phyloP scores from a whole-genome alignment of 2,113 vertebrate genomes.

The Amphiprion percula region DNA sequence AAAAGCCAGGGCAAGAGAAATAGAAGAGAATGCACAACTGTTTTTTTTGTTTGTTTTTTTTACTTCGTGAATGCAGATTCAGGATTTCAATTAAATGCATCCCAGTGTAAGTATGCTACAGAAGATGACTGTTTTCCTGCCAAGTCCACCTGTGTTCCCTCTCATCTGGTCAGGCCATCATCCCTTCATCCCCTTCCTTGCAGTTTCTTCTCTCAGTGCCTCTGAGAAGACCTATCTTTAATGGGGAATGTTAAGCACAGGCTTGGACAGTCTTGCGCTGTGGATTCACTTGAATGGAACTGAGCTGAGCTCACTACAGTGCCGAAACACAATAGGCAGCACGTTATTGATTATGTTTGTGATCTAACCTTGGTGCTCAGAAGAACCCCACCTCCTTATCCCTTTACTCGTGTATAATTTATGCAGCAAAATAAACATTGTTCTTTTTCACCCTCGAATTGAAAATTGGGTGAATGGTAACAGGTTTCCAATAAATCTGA shows the following conservation, averaged over 20 bases:
- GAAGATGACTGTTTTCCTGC: slow-evolving; percentile 51
- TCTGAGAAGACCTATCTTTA: slow-evolving; percentile 39
- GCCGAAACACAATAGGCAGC: slow-evolving; percentile 63
- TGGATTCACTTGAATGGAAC: slow-evolving; percentile 51
- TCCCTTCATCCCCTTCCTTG: slow-evolving; percentile 23
- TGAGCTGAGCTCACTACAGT: slow-evolving; percentile 49
- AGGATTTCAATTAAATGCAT: neutral
- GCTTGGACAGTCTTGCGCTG: neutral
- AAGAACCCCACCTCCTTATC: neutral
- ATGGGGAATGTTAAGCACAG: slow-evolving; percentile 48
- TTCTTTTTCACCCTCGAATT: slow-evolving; percentile 10
- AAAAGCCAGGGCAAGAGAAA: neutral
- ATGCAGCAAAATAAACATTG: slow-evolving; percentile 17
- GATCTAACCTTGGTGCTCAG: slow-evolving; percentile 61
- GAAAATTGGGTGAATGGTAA: slow-evolving; percentile 34
- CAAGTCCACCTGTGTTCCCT: slow-evolving; percentile 58
- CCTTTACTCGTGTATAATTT: slow-evolving; percentile 56
- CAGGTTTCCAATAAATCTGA: slow-evolving; percentile 42
- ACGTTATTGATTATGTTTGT: slow-evolving; percentile 72
- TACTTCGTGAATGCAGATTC: neutral
- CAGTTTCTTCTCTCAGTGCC: slow-evolving; percentile 24
- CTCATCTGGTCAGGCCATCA: slow-evolving; percentile 69
- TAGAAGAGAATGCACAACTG: neutral
- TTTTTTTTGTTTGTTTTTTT: neutral
- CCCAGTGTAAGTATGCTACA: neutral